Evolutionary conservation across 2,113 vertebrate species (phyloP).

Genomic region (Sminthopsis crassicaudata): DNA sequence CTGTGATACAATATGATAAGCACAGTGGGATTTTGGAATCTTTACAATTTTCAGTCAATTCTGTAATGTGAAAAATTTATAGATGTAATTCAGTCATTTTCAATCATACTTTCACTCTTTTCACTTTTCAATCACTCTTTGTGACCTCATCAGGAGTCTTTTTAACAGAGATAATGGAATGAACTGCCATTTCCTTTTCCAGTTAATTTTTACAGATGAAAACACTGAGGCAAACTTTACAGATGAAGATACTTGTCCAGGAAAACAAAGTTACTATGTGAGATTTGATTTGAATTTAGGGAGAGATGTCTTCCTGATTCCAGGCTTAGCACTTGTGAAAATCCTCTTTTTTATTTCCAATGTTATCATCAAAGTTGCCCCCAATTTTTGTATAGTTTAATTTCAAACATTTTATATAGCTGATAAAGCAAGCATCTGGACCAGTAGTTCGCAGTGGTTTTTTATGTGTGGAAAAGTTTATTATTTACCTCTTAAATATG

Average conservation of each 20-base stretch:
- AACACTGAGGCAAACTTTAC: no score
- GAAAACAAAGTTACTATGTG: no score
- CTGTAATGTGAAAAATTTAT: neutral
- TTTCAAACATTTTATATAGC: neutral
- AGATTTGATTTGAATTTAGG: no score
- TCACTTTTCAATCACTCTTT: no score
- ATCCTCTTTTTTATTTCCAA: neutral
- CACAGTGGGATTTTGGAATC: neutral
- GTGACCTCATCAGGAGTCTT: no score
- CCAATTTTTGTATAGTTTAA: neutral
- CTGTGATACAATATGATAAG: neutral
- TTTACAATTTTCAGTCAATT: neutral
- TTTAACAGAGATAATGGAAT: no score
- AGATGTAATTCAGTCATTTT: no score
- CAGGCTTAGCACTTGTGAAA: neutral
- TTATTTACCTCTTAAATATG: conserved; percentile 19
- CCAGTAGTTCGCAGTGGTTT: neutral
- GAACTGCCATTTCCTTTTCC: no score
- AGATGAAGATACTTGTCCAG: no score
- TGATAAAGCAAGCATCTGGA: neutral
- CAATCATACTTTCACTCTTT: no score
- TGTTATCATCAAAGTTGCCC: neutral
- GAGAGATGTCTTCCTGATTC: no score
- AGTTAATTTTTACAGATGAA: no score
- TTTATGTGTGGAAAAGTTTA: neutral